A percentile compares a stretch with the other conserved stretches of the same genome.
These are phyloP conservation scores for Pygocentrus nattereri DNA, from an alignment of 2,797 vertebrate species.

Conservation along the genomic window DNA sequence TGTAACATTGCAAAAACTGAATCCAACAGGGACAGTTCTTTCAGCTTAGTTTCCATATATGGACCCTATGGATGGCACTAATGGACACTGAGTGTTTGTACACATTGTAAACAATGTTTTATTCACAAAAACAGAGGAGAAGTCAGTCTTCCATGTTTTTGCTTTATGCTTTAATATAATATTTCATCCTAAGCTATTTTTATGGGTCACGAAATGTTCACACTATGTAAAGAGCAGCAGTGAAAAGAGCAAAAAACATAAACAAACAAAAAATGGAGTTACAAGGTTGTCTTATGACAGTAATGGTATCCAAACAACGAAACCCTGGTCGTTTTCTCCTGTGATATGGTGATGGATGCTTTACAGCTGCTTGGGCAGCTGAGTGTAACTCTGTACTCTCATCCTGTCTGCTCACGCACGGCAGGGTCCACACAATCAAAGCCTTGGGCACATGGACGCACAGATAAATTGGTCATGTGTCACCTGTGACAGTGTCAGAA, in stretches of 20 bases:
- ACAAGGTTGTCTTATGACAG: background rate
- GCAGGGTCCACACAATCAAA: conserved; percentile 19
- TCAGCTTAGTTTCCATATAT: too few species aligned
- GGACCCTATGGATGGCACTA: too few species aligned
- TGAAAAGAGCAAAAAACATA: background rate
- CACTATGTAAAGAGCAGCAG: too few species aligned
- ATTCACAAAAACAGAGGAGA: too few species aligned
- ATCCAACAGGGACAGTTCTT: too few species aligned
- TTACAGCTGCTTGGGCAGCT: conserved; percentile 6
- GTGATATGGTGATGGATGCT: conserved; percentile 11
- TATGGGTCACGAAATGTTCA: background rate
- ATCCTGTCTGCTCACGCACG: background rate
- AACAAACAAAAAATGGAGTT: background rate
- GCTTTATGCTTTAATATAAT: background rate
- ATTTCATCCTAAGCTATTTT: background rate
- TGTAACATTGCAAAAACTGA: too few species aligned
- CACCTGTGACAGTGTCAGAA: conserved; percentile 25
- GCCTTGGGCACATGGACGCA: background rate
- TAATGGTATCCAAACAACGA: background rate
- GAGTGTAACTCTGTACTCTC: conserved; percentile 10
- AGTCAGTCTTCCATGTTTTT: too few species aligned
- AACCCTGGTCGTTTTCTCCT: background rate
- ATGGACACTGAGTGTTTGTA: too few species aligned
- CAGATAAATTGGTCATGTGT: conserved; percentile 39
- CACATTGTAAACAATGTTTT: too few species aligned